Evolutionary conservation across 23 tunicate genomes (phyloP).

Genomic region (Halocynthia roretzi): DNA sequence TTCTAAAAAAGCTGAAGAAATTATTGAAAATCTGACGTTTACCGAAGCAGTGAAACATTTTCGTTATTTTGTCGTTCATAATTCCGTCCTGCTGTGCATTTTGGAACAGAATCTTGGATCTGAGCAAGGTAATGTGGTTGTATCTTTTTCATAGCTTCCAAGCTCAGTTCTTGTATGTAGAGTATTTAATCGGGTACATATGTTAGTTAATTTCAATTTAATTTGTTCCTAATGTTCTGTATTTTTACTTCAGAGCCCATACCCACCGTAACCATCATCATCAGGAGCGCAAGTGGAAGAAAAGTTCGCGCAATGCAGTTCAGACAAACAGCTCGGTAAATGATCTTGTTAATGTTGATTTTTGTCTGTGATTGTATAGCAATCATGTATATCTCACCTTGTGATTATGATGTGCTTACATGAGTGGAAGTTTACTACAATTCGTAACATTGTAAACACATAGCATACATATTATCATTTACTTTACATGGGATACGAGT

Average conservation of each 20-base stretch:
- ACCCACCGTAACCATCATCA: conserved; percentile 64
- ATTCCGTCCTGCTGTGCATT: conserved; percentile 47
- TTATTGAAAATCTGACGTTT: conserved; percentile 9
- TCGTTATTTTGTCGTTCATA: conserved; percentile 68
- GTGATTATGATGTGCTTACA: too few relatives aligned
- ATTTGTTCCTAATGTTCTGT: neutral
- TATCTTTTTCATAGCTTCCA: neutral
- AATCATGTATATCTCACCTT: too few relatives aligned
- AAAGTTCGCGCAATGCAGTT: conserved; percentile 76
- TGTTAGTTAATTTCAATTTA: neutral
- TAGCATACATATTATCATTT: too few relatives aligned
- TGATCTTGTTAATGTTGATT: neutral
- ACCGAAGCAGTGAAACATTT: conserved; percentile 50
- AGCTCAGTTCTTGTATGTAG: neutral
- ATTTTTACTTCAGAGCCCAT: conserved; percentile 39
- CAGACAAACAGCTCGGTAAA: conserved; percentile 66
- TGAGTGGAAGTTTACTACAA: too few relatives aligned
- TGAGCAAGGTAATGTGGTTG: conserved; percentile 48
- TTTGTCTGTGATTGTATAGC: too few relatives aligned
- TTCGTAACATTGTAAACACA: too few relatives aligned
- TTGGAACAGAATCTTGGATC: conserved; percentile 68
- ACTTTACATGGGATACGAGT: too few relatives aligned
- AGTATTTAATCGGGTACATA: neutral
- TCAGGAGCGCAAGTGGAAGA: conserved; percentile 58
- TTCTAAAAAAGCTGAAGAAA: neutral